phyloP scores from a whole-genome alignment of 1,140 invertebrate species.

The Phocides pigmalion region DNA sequence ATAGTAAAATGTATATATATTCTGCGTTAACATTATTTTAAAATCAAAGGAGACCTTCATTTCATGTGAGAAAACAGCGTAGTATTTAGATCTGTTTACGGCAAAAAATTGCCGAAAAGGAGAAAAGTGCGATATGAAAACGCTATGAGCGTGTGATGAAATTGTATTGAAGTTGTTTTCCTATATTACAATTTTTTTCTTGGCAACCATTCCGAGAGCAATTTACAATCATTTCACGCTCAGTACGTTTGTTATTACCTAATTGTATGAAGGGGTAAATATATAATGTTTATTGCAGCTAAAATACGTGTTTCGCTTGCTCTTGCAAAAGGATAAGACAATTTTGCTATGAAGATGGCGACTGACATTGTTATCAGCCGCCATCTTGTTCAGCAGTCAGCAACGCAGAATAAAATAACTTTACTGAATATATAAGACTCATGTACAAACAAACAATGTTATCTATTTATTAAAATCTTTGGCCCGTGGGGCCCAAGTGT shows the following conservation, averaged over 20 bases:
- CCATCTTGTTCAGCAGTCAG: too few species aligned
- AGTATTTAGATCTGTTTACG: neutral
- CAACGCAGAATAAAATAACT: too few species aligned
- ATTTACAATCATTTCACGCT: constrained; percentile 1
- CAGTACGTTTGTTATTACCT: constrained; percentile 3
- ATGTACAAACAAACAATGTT: too few species aligned
- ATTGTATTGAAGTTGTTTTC: constrained; percentile 8
- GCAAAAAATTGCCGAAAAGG: constrained; percentile 4
- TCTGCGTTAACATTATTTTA: too few species aligned
- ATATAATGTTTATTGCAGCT: neutral
- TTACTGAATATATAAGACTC: too few species aligned
- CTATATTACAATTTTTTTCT: neutral
- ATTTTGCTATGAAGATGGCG: too few species aligned
- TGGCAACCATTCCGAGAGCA: constrained; percentile 2
- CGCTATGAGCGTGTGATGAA: constrained; percentile 7
- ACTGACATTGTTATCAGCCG: too few species aligned
- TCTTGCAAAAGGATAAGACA: too few species aligned
- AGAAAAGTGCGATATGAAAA: constrained; percentile 9
- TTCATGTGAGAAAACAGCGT: constrained; percentile 1
- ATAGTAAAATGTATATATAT: too few species aligned
- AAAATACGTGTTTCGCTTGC: neutral
- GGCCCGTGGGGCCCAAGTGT: too few species aligned
- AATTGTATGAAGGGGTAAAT: neutral
- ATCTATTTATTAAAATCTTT: too few species aligned
- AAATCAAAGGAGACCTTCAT: neutral